Percentiles rank a stretch among this genome's conserved stretches.
Conservation (phyloP, 2,888 invertebrate genomes). For the Idaea aversata region DNA sequence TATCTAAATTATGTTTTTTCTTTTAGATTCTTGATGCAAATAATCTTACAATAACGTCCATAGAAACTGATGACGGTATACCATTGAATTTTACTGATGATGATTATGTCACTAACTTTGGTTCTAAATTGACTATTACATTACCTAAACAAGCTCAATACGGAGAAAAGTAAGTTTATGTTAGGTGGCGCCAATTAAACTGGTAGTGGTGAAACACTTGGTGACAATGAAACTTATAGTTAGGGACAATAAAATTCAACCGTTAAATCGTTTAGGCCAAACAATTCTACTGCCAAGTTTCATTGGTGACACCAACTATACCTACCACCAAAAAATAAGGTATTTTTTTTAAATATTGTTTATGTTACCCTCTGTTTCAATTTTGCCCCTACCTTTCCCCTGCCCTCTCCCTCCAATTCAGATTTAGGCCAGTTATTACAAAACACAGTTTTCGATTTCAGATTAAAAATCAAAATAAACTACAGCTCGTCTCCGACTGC, state of each 20-base stretch:
- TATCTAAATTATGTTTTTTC: background rate
- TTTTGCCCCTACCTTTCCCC: too few species aligned
- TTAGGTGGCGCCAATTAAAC: too few species aligned
- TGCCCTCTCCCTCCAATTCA: background rate
- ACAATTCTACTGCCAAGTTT: too few species aligned
- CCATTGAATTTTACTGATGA: constrained; percentile 81
- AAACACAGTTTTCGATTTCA: constrained; percentile 34
- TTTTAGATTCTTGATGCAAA: constrained; percentile 88
- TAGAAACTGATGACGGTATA: constrained; percentile 79
- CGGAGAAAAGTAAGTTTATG: constrained; percentile 64
- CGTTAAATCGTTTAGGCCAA: too few species aligned
- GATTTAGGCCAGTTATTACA: background rate
- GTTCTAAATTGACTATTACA: constrained; percentile 87
- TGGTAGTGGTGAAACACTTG: too few species aligned
- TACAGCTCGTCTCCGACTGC: constrained; percentile 91
- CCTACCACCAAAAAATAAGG: too few species aligned
- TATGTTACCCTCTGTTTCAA: too few species aligned
- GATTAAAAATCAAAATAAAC: constrained; percentile 81
- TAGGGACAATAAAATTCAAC: too few species aligned
- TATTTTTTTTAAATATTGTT: too few species aligned
- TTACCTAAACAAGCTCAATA: constrained; percentile 74
- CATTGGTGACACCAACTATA: too few species aligned
- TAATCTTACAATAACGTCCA: constrained; percentile 82
- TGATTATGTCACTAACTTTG: constrained; percentile 84
- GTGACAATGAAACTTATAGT: too few species aligned